Conservation (phyloP, 2,888 invertebrate species). For the Lingula anatina region DNA sequence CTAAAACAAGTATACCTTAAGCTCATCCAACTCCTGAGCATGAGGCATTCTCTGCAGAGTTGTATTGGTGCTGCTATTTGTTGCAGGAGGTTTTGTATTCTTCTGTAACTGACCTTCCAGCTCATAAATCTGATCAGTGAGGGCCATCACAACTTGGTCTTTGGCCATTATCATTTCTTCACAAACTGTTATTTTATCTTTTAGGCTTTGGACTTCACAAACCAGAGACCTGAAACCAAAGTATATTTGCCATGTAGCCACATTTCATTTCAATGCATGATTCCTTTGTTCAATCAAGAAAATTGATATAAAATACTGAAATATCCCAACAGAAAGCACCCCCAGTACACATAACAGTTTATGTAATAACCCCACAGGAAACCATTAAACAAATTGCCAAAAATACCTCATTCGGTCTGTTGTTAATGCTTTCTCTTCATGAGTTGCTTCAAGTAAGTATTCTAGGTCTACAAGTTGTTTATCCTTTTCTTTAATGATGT, state of each 20-base stretch:
- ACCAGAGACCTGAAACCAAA: conserved; percentile 31
- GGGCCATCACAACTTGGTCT: conserved; percentile 48
- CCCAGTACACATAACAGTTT: too few relatives aligned
- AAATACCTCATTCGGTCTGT: conserved; percentile 23
- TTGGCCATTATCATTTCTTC: conserved; percentile 49
- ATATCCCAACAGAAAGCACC: too few relatives aligned
- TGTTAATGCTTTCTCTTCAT: conserved; percentile 22
- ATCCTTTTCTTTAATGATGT: conserved; percentile 27
- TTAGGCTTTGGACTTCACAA: conserved; percentile 28
- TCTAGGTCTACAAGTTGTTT: conserved; percentile 31
- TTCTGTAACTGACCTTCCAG: conserved; percentile 21
- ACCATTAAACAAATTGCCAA: too few relatives aligned
- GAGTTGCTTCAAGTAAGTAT: conserved; percentile 21
- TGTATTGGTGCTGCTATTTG: conserved; percentile 1
- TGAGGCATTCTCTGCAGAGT: conserved; percentile 4
- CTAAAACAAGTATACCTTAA: too few relatives aligned
- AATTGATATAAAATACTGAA: too few relatives aligned
- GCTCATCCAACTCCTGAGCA: conserved; percentile 4
- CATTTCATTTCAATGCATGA: neutral
- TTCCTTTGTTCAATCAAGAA: neutral
- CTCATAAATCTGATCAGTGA: conserved; percentile 49
- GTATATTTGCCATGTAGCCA: neutral
- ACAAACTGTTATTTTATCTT: conserved; percentile 39
- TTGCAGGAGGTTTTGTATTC: neutral
- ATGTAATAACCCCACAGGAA: neutral